Evolutionary conservation across 1,140 invertebrate genomes (phyloP), one percentile per base, ranked within the genome.

Genomic region (Eumeta japonica): DNA sequence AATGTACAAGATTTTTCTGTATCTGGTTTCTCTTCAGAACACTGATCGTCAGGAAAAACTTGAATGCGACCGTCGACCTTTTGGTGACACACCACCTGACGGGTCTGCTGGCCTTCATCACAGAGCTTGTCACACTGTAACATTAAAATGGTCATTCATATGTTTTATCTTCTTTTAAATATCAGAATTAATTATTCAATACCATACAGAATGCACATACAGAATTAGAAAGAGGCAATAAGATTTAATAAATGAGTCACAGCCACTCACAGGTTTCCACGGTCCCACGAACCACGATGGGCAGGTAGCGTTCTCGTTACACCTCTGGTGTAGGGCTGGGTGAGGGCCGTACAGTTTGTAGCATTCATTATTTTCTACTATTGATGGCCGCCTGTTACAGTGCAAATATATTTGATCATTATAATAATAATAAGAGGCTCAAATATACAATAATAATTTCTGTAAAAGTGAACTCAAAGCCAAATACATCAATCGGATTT

Each of bases 41-140:
- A 96, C 12, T 81, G 77, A 0, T 77, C 64, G 47, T 94, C 88
- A 0, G 82, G 79, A 13, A 92, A 62, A 0, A 90, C 72, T 50
- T 87, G 74, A 10, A 90, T 82, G 37, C 82, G 82, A 4, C 84
- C 84, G 13, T 86, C 79, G n/a, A 80, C 68, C 58, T 86, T 88
- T 44, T 79, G 78, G 54, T 83, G 87, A 55, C 91, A 94, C 0
- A 80, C 82, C 0, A 92, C 85, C 47, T 81, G 79, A 17, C 89
- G 79, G 0, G 71, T 82, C 67, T 90, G 81, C 46, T 84, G 84
- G 1, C 93, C 94, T 46, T 87, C 81, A 0, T 91, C 94, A 61
- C 94, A 97, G 9, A 94, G 75, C 54, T 85, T 86, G 59, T 92
- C 85, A 55, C 93, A 97, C 85, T 94, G 31, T 13, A 33, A 44